Percentiles rank a stretch among this genome's conserved stretches.
Evolutionary conservation across 2,888 invertebrate genomes (phyloP).

Genomic region (Chromoteleia sp.): DNA sequence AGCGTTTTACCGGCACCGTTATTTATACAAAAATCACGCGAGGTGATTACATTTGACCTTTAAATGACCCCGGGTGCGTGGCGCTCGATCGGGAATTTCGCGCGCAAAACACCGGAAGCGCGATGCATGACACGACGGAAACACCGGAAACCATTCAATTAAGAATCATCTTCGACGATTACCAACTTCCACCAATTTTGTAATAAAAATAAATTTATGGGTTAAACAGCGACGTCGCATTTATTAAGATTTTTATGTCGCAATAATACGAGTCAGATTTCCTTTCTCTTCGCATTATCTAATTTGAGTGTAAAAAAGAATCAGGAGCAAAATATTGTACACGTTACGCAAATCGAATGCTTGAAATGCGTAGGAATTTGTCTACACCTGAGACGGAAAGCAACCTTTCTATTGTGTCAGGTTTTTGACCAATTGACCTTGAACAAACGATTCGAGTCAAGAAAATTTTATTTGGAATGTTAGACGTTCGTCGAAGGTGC

Average conservation of each 20-base stretch:
- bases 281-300: too few relatives aligned
- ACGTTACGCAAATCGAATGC: too few relatives aligned
- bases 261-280: too few relatives aligned
- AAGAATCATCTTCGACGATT: slow-evolving; percentile 50
- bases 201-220: slow-evolving; percentile 25
- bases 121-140: slow-evolving; percentile 35
- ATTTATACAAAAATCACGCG: slow-evolving; percentile 8
- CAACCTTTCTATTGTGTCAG: not conserved
- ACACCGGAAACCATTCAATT: slow-evolving; percentile 40
- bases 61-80: slow-evolving; percentile 37
- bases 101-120: slow-evolving; percentile 47
- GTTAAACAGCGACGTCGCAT: not conserved
- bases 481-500: too few relatives aligned
- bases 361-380: too few relatives aligned
- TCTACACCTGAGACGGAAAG: not conserved
- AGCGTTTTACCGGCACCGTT: not conserved
- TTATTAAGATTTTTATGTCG: not conserved
- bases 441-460: not conserved
- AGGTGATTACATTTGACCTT: slow-evolving; percentile 35
- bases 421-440: not conserved
- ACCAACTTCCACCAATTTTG: slow-evolving; percentile 42
- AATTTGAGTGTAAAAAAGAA: too few relatives aligned
- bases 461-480: too few relatives aligned
- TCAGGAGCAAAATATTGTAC: too few relatives aligned
- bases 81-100: slow-evolving; percentile 19